Conservation (phyloP, 2,797 vertebrate species). For the Rhinella marina region DNA sequence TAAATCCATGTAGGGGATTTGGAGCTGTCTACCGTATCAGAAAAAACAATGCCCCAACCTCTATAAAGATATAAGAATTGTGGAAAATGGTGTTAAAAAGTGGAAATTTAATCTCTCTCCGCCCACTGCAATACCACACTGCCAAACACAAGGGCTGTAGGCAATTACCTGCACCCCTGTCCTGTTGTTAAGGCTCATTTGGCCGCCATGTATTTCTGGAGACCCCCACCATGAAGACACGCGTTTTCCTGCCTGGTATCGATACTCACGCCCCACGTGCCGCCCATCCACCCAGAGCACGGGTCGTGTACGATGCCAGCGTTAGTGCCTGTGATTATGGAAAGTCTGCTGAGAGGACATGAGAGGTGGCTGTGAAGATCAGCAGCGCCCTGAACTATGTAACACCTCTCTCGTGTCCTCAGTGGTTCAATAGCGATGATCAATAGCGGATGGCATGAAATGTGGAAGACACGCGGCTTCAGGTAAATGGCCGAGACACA, state of each 20-base stretch:
- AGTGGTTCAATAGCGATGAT: not conserved
- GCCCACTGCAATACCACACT: too few relatives aligned
- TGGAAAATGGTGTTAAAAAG: too few relatives aligned
- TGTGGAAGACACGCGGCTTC: not conserved
- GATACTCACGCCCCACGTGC: not conserved
- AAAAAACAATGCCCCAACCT: too few relatives aligned
- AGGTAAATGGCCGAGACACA: not conserved
- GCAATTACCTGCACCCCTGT: too few relatives aligned
- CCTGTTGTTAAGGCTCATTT: too few relatives aligned
- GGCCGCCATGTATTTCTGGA: too few relatives aligned
- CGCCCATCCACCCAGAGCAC: not conserved
- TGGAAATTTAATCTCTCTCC: too few relatives aligned
- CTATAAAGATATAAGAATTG: too few relatives aligned
- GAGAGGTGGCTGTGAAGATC: not conserved
- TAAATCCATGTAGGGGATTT: not conserved
- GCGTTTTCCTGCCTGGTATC: too few relatives aligned
- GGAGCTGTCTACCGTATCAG: too few relatives aligned
- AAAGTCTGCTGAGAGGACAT: slow-evolving; percentile 13
- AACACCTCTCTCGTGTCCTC: slow-evolving; percentile 8
- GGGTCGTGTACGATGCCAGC: not conserved
- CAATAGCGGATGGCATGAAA: slow-evolving; percentile 7
- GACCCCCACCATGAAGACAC: too few relatives aligned
- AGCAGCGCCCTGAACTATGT: not conserved
- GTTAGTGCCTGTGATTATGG: not conserved
- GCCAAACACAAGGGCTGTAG: too few relatives aligned